Percentiles rank a stretch among this genome's conserved stretches.
phyloP scores from a whole-genome alignment of 2,113 vertebrate genomes.

The Haemorhous mexicanus region DNA sequence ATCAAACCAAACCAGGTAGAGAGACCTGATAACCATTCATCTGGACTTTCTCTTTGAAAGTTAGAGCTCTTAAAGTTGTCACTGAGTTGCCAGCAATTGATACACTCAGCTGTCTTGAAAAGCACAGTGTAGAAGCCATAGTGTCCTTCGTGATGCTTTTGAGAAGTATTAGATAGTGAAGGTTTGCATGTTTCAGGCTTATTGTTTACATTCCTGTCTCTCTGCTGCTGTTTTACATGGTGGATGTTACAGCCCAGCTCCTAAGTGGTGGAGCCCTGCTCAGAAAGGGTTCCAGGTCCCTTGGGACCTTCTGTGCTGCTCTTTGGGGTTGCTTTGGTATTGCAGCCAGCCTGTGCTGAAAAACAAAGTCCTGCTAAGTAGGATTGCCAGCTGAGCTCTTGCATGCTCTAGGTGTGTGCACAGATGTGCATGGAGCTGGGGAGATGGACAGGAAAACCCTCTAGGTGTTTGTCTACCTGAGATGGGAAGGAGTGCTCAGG shows the following conservation, averaged over 20 bases:
- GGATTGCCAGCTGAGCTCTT: neutral
- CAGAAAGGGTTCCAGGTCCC: neutral
- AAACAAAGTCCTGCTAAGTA: neutral
- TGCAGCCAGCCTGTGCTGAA: neutral
- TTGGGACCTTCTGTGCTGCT: neutral
- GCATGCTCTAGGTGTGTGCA: fast-evolving
- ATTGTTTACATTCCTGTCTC: neutral
- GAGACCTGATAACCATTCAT: neutral
- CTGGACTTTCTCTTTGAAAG: neutral
- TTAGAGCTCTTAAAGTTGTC: neutral
- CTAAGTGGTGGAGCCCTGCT: neutral
- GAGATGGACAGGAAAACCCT: neutral
- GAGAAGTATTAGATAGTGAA: neutral
- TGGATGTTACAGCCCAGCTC: neutral
- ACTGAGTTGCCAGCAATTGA: neutral
- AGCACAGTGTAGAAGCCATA: neutral
- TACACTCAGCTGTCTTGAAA: neutral
- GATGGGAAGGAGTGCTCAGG: neutral
- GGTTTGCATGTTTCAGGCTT: neutral
- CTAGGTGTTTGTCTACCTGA: neutral
- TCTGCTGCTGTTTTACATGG: neutral
- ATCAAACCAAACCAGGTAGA: neutral
- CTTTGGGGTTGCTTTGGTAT: neutral
- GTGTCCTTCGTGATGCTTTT: neutral
- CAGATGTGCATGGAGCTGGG: neutral